Percentiles rank a stretch among this genome's conserved stretches.
Conservation (phyloP, 2,113 vertebrate species). For the Aleadryas rufinucha region DNA sequence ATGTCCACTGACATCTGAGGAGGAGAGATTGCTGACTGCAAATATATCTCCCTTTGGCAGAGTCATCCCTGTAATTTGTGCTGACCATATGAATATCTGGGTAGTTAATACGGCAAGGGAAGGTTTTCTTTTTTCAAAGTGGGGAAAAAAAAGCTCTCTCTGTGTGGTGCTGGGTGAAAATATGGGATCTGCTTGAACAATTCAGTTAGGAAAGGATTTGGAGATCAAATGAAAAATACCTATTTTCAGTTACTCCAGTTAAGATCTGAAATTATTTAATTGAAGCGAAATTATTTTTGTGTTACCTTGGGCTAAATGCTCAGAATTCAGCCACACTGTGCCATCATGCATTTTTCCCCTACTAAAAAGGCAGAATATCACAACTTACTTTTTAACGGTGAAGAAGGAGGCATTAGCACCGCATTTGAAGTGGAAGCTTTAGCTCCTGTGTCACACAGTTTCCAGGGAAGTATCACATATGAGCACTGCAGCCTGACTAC, state of each 20-base stretch:
- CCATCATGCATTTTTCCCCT: not conserved
- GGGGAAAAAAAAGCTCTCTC: not conserved
- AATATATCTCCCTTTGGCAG: not conserved
- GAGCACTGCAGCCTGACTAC: not conserved
- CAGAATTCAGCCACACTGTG: not conserved
- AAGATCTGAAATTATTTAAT: not conserved
- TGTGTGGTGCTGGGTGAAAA: not conserved
- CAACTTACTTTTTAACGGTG: not conserved
- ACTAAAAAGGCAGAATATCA: not conserved
- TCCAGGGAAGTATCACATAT: not conserved
- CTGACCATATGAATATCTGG: not conserved
- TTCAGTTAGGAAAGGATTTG: not conserved
- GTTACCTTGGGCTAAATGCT: not conserved
- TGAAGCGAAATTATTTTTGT: not conserved
- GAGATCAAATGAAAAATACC: not conserved
- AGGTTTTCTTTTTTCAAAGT: not conserved
- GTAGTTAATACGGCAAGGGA: not conserved
- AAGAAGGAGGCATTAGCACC: not conserved
- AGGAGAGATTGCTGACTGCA: slow-evolving; percentile 15
- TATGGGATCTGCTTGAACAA: not conserved
- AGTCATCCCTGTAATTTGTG: not conserved
- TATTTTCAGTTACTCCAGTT: not conserved
- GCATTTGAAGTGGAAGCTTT: not conserved
- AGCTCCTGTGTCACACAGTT: not conserved
- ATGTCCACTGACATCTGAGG: not conserved